Percentiles rank a stretch among this genome's conserved stretches.
phyloP scores from a whole-genome alignment of 1,140 invertebrate species.

The Apocrypta bakeri region DNA sequence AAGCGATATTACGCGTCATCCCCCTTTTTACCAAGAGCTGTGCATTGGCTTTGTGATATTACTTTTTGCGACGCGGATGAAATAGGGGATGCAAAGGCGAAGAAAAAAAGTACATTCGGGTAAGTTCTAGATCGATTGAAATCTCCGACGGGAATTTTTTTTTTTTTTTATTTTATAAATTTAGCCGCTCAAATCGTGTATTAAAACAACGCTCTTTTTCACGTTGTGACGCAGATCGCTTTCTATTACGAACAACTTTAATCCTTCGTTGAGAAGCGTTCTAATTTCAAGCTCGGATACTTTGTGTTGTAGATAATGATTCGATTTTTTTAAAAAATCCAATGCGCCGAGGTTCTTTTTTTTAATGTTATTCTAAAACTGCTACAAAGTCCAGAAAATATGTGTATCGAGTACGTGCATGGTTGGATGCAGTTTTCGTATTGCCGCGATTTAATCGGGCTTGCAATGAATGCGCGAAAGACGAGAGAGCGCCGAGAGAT shows the following conservation, averaged over 20 bases:
- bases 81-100: too few species aligned
- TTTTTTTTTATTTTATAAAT: too few species aligned
- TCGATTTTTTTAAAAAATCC: not conserved
- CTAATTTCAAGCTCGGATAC: not conserved
- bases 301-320: conserved; percentile 3
- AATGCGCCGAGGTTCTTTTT: not conserved
- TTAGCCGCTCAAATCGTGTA: not conserved
- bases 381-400: not conserved
- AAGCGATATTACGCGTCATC: conserved; percentile 17
- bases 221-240: not conserved
- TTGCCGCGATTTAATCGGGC: conserved; percentile 31
- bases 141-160: too few species aligned
- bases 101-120: too few species aligned
- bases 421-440: conserved; percentile 5
- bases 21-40: not conserved
- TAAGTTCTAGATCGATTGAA: too few species aligned
- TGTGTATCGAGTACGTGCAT: not conserved
- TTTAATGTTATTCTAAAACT: not conserved
- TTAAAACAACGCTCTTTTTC: not conserved
- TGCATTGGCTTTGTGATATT: too few species aligned
- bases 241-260: not conserved
- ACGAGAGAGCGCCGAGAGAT: conserved; percentile 13
- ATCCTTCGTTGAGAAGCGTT: not conserved
- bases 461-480: not conserved
- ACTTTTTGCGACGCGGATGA: too few species aligned